A percentile compares a stretch with the other conserved stretches of the same genome.
phyloP scores from a whole-genome alignment of 2,888 invertebrate genomes.

The Villa cingulata region DNA sequence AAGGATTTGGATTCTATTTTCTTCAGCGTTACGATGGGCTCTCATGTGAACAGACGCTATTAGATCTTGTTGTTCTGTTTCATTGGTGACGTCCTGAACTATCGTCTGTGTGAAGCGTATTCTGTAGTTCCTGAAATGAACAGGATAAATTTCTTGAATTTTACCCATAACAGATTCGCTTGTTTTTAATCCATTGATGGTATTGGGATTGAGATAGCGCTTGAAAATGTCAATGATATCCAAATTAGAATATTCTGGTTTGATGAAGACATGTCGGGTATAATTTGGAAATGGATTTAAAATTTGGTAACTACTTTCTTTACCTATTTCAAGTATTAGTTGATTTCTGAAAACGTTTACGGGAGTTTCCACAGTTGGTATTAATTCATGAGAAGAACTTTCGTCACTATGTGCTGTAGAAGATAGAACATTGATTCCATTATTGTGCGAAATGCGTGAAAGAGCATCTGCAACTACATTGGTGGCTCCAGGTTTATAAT shows the following conservation, averaged over 20 bases:
- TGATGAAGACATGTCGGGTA: slow-evolving; percentile 2
- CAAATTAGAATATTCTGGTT: neutral
- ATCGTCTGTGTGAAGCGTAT: slow-evolving; percentile 8
- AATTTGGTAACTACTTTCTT: slow-evolving; percentile 3
- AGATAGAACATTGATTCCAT: neutral
- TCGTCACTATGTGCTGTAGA: slow-evolving; percentile 1
- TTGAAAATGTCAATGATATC: slow-evolving; percentile 7
- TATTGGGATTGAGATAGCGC: slow-evolving; percentile 7
- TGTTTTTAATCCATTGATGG: slow-evolving; percentile 7
- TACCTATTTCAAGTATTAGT: slow-evolving; percentile 4
- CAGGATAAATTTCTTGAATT: slow-evolving; percentile 10
- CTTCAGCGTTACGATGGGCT: slow-evolving; percentile 8
- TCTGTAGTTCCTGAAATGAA: slow-evolving; percentile 8
- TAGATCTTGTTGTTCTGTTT: slow-evolving; percentile 5
- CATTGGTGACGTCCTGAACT: slow-evolving; percentile 6
- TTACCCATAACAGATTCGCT: slow-evolving; percentile 5
- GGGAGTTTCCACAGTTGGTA: slow-evolving; percentile 6
- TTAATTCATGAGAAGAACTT: slow-evolving; percentile 3
- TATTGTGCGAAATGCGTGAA: neutral
- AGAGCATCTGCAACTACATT: neutral
- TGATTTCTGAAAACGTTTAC: slow-evolving; percentile 13
- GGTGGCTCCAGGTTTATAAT: neutral
- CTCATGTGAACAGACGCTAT: slow-evolving; percentile 1
- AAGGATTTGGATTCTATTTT: slow-evolving; percentile 9
- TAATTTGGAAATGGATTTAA: slow-evolving; percentile 4